Evolutionary conservation across 2,797 vertebrate species (phyloP).

Genomic region (Tragopan temminckii): DNA sequence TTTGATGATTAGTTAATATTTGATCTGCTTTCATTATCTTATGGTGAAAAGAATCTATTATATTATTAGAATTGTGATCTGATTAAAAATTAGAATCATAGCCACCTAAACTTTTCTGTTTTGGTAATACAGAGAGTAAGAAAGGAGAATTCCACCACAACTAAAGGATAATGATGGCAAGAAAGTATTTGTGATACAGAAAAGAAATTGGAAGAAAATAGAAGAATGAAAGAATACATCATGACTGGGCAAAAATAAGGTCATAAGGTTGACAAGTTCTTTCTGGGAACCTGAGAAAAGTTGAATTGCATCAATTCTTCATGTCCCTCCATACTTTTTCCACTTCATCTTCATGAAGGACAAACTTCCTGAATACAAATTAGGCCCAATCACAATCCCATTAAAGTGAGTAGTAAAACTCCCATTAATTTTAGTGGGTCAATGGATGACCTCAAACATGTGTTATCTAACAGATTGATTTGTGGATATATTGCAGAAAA

Average conservation of each 20-base stretch:
- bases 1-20: background rate
- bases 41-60: background rate
- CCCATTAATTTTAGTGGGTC: background rate
- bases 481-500: background rate
- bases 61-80: background rate
- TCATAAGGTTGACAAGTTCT: background rate
- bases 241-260: background rate
- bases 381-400: background rate
- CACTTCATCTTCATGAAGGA: background rate
- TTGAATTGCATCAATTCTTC: background rate
- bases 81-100: background rate
- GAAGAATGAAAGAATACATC: background rate
- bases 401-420: constrained; percentile 10
- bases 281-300: background rate
- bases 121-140: background rate
- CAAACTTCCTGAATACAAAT: background rate
- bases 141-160: background rate
- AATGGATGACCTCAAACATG: background rate
- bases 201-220: background rate
- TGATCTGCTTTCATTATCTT: background rate
- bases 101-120: background rate
- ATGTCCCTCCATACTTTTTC: background rate
- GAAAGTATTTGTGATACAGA: background rate
- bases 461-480: background rate
- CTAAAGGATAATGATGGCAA: background rate